Evolutionary conservation across 2,888 invertebrate species (phyloP), one percentile per base, ranked within the genome.

Genomic region (Lasioglossum oenotherae): DNA sequence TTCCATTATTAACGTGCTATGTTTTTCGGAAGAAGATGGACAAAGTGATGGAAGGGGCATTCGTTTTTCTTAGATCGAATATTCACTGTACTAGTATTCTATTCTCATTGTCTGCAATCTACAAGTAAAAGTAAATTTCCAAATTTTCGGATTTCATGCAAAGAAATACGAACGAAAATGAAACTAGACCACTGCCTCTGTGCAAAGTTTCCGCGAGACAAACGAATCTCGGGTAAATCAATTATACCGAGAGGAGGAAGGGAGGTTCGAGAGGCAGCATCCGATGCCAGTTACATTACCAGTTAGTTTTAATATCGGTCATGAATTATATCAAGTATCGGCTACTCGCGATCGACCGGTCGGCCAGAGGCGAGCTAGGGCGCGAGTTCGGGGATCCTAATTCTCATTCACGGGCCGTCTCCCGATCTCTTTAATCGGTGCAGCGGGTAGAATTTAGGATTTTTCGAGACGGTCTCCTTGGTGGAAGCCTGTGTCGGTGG

Each of bases 361-460:
- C 31, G 38, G 57, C 46, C 76, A 69, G 74, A 4, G 74, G 53
- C 44, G 72, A 35, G 6, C 46, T 69, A 73, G 6, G 5, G 19
- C 27, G 23, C 67, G 72, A 74, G 81, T 74, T 89, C 3, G 53
- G 10, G 53, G 0, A 53, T 53, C 23, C 53, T 88, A 87, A 92
- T 92, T 91, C 87, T 87, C 89, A 92, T 92, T 92, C 92, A 87
- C 84, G 81, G 49, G 73, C 79, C 91, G 89, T 86, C 82, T 74
- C 84, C 49, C 87, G 89, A 91, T 89, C 89, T 88, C 91, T 91
- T 92, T 92, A 92, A 92, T 92, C 92, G 90, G 82, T 79, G 85
- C 85, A 81, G 46, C 82, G 84, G 60, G 57, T 87, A 74, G 91
- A 92, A 92, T 92, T 91, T 91, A 87, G 88, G 88, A 91, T 92